phyloP scores from a whole-genome alignment of 1,140 invertebrate genomes.

The Reticulitermes speratus region DNA sequence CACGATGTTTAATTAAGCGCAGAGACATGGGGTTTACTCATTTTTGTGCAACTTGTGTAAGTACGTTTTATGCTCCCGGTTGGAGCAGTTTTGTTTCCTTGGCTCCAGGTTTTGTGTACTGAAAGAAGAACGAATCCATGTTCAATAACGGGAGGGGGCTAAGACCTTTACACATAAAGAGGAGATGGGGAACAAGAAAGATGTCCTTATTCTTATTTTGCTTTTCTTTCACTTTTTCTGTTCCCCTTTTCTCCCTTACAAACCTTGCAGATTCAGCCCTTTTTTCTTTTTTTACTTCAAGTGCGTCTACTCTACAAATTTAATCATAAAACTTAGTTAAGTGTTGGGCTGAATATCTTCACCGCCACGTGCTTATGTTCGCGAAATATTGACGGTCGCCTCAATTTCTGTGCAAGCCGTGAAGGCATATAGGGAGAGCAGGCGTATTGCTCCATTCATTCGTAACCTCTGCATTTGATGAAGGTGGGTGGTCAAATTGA shows the following conservation, averaged over 20 bases:
- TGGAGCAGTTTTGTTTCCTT: not conserved
- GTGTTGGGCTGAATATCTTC: not conserved
- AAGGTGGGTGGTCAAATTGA: too few species aligned
- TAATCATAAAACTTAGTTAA: constrained; percentile 4
- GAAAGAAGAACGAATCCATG: not conserved
- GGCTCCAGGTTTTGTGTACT: not conserved
- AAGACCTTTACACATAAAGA: not conserved
- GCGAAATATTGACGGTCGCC: not conserved
- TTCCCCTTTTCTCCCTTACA: not conserved
- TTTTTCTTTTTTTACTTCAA: not conserved
- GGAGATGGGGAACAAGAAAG: not conserved
- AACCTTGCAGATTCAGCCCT: not conserved
- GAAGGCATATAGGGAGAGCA: too few species aligned
- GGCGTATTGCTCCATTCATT: too few species aligned
- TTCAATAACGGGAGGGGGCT: not conserved
- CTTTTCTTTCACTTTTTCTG: not conserved
- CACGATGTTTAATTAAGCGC: too few species aligned
- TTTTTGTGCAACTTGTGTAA: not conserved
- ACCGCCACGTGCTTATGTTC: not conserved
- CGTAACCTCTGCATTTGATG: too few species aligned
- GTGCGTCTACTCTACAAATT: not conserved
- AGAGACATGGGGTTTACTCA: too few species aligned
- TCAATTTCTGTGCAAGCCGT: too few species aligned
- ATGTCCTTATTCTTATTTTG: not conserved
- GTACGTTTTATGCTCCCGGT: not conserved